These are phyloP conservation scores for Microctenopoma steveboyesi DNA, from an alignment of 2,797 vertebrate genomes.

Conservation along the genomic window DNA sequence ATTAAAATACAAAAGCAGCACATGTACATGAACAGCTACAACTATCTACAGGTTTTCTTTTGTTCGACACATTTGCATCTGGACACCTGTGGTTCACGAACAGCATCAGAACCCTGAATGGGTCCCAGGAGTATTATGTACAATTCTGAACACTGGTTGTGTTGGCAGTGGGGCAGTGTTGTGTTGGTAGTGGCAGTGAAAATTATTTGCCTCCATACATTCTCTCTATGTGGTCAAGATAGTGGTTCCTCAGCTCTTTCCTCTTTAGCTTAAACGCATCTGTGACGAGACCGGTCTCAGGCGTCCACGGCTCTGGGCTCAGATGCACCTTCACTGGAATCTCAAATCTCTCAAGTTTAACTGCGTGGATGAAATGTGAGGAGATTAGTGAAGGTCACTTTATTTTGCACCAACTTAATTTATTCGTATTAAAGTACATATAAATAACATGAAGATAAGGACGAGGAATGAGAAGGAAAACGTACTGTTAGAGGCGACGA, in stretches of 20 bases:
- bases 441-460: background rate
- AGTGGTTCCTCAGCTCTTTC: conserved; percentile 97
- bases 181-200: too few species aligned
- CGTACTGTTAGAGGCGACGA: conserved; percentile 91
- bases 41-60: conserved; percentile 50
- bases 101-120: conserved; percentile 22
- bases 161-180: conserved; percentile 13
- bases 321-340: conserved; percentile 94
- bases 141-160: conserved; percentile 41
- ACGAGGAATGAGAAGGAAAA: background rate
- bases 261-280: conserved; percentile 99
- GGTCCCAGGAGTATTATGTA: conserved; percentile 51
- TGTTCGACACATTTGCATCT: conserved; percentile 32
- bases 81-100: conserved; percentile 31
- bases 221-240: conserved; percentile 95
- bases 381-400: background rate
- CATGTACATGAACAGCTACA: conserved; percentile 48
- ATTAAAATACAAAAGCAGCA: conserved; percentile 42
- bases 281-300: conserved; percentile 96
- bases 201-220: conserved; percentile 97
- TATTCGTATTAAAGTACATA: background rate
- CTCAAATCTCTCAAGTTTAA: conserved; percentile 97
- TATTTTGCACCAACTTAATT: background rate
- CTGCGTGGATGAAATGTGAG: conserved; percentile 68
- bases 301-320: conserved; percentile 98